These are phyloP conservation scores for Sebastes schlegelii DNA, from an alignment of 2,113 vertebrate genomes.

Conservation along the genomic window DNA sequence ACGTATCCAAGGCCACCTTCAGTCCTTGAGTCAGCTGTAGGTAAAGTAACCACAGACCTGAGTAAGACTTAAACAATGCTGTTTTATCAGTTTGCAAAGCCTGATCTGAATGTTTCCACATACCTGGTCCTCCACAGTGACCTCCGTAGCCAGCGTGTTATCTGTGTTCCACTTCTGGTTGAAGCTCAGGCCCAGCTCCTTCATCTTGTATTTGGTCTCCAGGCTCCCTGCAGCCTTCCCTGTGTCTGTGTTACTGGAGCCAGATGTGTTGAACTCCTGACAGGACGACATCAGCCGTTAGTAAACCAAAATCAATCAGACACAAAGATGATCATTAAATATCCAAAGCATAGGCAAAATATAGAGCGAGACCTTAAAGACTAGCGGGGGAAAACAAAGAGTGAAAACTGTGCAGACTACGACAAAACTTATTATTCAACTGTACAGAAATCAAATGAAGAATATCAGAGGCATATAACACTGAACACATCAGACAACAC, in stretches of 20 bases:
- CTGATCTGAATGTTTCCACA: not conserved
- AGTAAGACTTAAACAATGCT: not conserved
- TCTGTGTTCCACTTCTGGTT: conserved; percentile 98
- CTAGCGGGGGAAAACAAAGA: not conserved
- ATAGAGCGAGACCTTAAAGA: not conserved
- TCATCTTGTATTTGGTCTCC: conserved; percentile 96
- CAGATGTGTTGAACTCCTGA: conserved; percentile 94
- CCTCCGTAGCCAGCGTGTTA: conserved; percentile 91
- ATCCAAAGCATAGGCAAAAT: not conserved
- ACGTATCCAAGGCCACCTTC: conserved; percentile 93
- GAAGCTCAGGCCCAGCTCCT: conserved; percentile 90
- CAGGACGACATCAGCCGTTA: not conserved
- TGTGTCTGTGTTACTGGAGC: conserved; percentile 94
- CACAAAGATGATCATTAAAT: not conserved
- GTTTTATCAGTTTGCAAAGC: not conserved
- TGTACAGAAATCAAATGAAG: not conserved
- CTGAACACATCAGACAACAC: not conserved
- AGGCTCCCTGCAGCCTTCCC: conserved; percentile 93
- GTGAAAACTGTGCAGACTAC: not conserved
- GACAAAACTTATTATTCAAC: not conserved
- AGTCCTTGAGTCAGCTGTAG: conserved; percentile 91
- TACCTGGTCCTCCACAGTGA: conserved; percentile 94
- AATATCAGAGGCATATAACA: not conserved
- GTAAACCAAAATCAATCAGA: not conserved
- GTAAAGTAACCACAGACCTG: not conserved